phyloP scores from a whole-genome alignment of 2,888 invertebrate species.

The Sarcophaga caerulescens region DNA sequence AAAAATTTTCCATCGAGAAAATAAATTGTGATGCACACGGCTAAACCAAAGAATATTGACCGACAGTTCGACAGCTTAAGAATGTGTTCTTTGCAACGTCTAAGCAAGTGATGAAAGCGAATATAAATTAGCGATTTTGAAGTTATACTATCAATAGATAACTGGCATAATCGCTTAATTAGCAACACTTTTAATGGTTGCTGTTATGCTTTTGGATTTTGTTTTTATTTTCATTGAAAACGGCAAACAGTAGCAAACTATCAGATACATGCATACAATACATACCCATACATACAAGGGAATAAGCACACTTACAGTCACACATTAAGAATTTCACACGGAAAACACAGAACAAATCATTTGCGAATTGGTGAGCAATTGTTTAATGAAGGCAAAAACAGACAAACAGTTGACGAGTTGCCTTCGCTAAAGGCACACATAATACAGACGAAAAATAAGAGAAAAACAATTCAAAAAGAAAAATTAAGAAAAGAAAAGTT shows the following conservation, averaged over 20 bases:
- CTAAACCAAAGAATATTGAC: too few relatives aligned
- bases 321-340: slow-evolving; percentile 13
- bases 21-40: too few relatives aligned
- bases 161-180: slow-evolving; percentile 13
- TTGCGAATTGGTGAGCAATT: slow-evolving; percentile 34
- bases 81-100: too few relatives aligned
- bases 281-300: slow-evolving; percentile 3
- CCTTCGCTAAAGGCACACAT: slow-evolving; percentile 76
- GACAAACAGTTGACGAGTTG: slow-evolving; percentile 77
- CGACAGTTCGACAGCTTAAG: too few relatives aligned
- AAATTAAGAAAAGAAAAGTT: background rate
- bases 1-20: too few relatives aligned
- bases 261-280: slow-evolving; percentile 25
- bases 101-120: too few relatives aligned
- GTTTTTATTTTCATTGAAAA: slow-evolving; percentile 42
- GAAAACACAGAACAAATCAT: slow-evolving; percentile 48
- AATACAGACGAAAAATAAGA: background rate
- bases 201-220: slow-evolving; percentile 8
- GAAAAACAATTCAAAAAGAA: background rate
- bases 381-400: slow-evolving; percentile 59
- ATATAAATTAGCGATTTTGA: too few relatives aligned
- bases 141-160: background rate
- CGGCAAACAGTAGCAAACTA: slow-evolving; percentile 29
- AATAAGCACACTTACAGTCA: background rate
- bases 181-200: background rate